Evolutionary conservation across 1,140 invertebrate genomes (phyloP).

Genomic region (Venturia canescens): DNA sequence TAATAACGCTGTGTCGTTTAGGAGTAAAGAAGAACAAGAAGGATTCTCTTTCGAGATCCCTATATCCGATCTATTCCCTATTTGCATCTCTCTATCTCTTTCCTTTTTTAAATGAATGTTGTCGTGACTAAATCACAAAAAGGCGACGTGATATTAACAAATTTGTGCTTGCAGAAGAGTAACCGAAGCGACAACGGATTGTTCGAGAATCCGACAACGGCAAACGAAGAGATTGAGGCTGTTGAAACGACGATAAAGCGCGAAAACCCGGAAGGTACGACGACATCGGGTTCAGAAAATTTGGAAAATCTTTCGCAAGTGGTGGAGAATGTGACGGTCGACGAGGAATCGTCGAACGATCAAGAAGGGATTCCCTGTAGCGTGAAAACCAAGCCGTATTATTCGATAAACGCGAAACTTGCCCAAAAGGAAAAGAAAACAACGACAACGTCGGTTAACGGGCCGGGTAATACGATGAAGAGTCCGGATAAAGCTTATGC

Average conservation of each 20-base stretch:
- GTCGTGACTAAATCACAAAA: neutral
- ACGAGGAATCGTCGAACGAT: slow-evolving; percentile 42
- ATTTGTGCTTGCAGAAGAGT: slow-evolving; percentile 67
- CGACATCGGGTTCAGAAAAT: slow-evolving; percentile 16
- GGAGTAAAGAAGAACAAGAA: slow-evolving; percentile 8
- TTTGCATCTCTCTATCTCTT: neutral
- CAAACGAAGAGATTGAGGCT: slow-evolving; percentile 32
- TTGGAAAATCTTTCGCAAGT: slow-evolving; percentile 21
- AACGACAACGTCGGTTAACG: slow-evolving; percentile 45
- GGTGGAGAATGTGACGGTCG: slow-evolving; percentile 4
- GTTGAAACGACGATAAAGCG: slow-evolving; percentile 43
- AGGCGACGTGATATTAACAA: slow-evolving; percentile 37
- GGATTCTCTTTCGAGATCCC: slow-evolving; percentile 15
- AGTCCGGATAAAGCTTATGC: slow-evolving; percentile 54
- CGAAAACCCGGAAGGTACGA: slow-evolving; percentile 37
- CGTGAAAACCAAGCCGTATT: slow-evolving; percentile 74
- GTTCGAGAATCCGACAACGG: slow-evolving; percentile 58
- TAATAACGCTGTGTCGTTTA: slow-evolving; percentile 8
- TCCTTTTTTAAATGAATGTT: slow-evolving; percentile 4
- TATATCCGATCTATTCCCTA: neutral
- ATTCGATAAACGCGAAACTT: slow-evolving; percentile 74
- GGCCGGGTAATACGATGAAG: slow-evolving; percentile 46
- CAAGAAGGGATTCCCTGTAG: slow-evolving; percentile 68
- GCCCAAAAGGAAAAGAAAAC: slow-evolving; percentile 70
- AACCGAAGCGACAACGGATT: slow-evolving; percentile 69